Percentiles rank a stretch among this genome's conserved stretches.
Conservation (phyloP, 1,140 invertebrate genomes). For the Drosophila setifemur region DNA sequence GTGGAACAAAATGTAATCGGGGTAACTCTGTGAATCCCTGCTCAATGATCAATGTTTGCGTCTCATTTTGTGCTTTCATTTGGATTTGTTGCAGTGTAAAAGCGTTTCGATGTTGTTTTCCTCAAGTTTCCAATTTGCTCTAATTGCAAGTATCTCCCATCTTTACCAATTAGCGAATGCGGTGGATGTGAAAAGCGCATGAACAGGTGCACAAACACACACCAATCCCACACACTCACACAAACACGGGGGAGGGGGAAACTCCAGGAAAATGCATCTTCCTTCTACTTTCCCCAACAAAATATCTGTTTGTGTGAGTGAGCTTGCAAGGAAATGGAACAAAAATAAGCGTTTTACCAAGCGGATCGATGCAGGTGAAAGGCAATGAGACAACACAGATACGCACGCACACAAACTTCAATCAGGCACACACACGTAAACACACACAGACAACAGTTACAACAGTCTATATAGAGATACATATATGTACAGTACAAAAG, state of each 20-base stretch:
- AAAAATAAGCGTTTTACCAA: constrained; percentile 34
- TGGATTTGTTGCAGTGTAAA: constrained; percentile 71
- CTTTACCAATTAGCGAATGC: constrained; percentile 40
- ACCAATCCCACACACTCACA: constrained; percentile 3
- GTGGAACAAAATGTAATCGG: constrained; percentile 53
- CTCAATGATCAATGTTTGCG: constrained; percentile 22
- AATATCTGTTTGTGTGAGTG: neutral
- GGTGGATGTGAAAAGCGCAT: constrained; percentile 19
- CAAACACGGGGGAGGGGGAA: neutral
- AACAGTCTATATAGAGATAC: constrained; percentile 34
- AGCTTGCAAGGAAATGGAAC: constrained; percentile 9
- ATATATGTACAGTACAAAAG: constrained; percentile 43
- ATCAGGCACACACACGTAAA: constrained; percentile 19
- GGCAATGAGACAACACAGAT: constrained; percentile 42
- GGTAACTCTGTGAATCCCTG: constrained; percentile 23
- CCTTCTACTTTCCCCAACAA: too few species aligned
- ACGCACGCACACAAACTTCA: constrained; percentile 26
- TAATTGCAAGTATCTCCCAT: constrained; percentile 40
- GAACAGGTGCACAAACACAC: constrained; percentile 25
- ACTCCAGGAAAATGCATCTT: constrained; percentile 17
- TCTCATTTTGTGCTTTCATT: constrained; percentile 27
- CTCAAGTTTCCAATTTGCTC: constrained; percentile 41
- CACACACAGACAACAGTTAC: constrained; percentile 30
- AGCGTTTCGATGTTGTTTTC: constrained; percentile 59
- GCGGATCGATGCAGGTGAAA: constrained; percentile 39